Conservation (phyloP, 2,113 vertebrate species). For the Mola mola region DNA sequence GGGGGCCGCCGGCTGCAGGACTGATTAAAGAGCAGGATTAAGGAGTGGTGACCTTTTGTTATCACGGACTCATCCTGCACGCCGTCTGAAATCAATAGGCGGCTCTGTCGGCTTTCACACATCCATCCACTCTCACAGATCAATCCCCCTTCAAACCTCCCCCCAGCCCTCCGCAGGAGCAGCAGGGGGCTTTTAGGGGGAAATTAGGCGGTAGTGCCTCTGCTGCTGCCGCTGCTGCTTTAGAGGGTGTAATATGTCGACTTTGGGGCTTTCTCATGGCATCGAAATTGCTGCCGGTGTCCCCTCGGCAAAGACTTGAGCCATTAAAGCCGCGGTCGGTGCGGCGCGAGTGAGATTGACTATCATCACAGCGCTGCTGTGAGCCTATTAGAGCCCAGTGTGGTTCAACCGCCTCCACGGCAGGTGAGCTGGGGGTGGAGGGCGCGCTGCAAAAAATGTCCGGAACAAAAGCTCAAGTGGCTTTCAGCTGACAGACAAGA, state of each 20-base stretch:
- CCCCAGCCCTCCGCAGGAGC: constrained; percentile 52
- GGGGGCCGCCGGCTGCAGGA: too few relatives aligned
- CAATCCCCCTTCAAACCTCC: constrained; percentile 60
- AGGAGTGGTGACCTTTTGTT: constrained; percentile 45
- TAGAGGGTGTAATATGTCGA: too few relatives aligned
- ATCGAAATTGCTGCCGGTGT: constrained; percentile 50
- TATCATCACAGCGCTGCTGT: constrained; percentile 80
- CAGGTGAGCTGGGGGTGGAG: constrained; percentile 41
- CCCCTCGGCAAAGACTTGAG: constrained; percentile 50
- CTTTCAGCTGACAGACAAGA: too few relatives aligned
- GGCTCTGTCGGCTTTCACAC: constrained; percentile 55
- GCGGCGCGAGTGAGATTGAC: constrained; percentile 43
- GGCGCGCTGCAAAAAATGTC: constrained; percentile 56
- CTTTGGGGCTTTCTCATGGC: constrained; percentile 65
- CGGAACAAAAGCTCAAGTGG: too few relatives aligned
- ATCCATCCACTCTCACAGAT: constrained; percentile 62
- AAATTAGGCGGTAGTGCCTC: constrained; percentile 51
- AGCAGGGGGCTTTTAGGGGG: constrained; percentile 54
- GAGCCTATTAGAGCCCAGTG: constrained; percentile 63
- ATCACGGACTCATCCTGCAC: constrained; percentile 46
- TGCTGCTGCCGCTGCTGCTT: constrained; percentile 33
- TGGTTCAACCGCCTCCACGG: constrained; percentile 43
- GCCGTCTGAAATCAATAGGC: constrained; percentile 56
- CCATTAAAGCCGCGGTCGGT: constrained; percentile 57
- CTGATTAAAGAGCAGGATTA: constrained; percentile 60